These are phyloP conservation scores for Pangasianodon gigas DNA, from an alignment of 2,113 vertebrate species.

Conservation along the genomic window DNA sequence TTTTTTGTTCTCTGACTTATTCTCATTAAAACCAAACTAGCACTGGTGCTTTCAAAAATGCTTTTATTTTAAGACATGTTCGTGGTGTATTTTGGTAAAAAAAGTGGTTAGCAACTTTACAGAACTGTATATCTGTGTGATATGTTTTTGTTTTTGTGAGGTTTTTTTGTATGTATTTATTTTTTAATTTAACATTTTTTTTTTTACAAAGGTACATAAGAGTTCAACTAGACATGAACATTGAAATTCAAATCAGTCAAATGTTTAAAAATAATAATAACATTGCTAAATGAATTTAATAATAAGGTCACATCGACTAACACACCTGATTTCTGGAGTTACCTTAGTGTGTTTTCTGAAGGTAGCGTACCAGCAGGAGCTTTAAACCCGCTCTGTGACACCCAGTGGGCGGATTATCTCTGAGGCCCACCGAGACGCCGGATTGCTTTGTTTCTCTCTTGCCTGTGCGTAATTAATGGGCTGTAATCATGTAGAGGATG, in stretches of 20 bases:
- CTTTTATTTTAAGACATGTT: no score
- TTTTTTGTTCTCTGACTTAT: no score
- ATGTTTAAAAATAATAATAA: neutral
- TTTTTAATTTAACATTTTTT: neutral
- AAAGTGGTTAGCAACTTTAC: no score
- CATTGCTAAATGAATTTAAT: neutral
- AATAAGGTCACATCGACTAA: neutral
- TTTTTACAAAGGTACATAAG: neutral
- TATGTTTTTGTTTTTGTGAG: no score
- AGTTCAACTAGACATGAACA: neutral
- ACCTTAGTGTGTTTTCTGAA: neutral
- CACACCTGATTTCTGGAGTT: neutral
- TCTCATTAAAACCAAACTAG: no score
- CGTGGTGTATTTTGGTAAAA: no score
- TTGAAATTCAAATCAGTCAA: neutral
- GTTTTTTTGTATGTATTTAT: neutral
- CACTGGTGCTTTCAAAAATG: no score
- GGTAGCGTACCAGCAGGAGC: neutral
- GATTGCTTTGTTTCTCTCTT: constrained; percentile 21
- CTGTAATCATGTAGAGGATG: constrained; percentile 35
- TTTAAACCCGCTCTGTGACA: neutral
- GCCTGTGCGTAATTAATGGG: constrained; percentile 45
- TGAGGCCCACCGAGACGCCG: neutral
- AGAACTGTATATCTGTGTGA: no score
- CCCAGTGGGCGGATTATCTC: constrained; percentile 31